Percentiles rank a stretch among this genome's conserved stretches.
These are phyloP conservation scores for Gallinago stenura DNA, from an alignment of 2,797 vertebrate species.

Conservation along the genomic window DNA sequence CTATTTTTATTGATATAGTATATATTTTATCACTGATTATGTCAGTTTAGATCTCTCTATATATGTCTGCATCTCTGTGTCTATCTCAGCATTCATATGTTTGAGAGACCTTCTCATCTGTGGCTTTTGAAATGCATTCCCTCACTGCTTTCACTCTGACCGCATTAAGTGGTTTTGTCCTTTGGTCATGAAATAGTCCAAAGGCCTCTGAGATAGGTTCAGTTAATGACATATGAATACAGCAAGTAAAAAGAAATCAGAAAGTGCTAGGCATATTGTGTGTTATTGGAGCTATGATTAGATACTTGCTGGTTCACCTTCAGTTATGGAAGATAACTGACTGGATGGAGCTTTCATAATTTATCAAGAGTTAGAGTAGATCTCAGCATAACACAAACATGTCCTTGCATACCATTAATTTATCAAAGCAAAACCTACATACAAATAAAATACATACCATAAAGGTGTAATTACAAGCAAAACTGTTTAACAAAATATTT, in stretches of 20 bases:
- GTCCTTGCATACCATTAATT: background rate
- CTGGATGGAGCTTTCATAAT: background rate
- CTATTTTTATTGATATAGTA: background rate
- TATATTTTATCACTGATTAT: background rate
- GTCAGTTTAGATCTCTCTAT: background rate
- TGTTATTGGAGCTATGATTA: background rate
- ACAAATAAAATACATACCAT: background rate
- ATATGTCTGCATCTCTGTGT: background rate
- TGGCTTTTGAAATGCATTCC: background rate
- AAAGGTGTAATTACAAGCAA: background rate
- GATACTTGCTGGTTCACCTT: background rate
- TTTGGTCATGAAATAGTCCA: background rate
- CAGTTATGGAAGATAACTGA: slow-evolving; percentile 21
- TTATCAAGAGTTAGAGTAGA: background rate
- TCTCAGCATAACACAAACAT: background rate
- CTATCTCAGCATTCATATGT: background rate
- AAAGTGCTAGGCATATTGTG: background rate
- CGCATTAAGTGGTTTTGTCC: background rate
- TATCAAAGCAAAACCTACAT: background rate
- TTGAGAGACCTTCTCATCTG: background rate
- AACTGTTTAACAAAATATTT: background rate
- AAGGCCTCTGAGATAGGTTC: background rate
- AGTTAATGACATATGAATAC: background rate
- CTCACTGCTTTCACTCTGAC: background rate
- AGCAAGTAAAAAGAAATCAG: background rate